These are phyloP conservation scores for Drosophila parvula DNA, from an alignment of 1,140 invertebrate species.

Conservation along the genomic window DNA sequence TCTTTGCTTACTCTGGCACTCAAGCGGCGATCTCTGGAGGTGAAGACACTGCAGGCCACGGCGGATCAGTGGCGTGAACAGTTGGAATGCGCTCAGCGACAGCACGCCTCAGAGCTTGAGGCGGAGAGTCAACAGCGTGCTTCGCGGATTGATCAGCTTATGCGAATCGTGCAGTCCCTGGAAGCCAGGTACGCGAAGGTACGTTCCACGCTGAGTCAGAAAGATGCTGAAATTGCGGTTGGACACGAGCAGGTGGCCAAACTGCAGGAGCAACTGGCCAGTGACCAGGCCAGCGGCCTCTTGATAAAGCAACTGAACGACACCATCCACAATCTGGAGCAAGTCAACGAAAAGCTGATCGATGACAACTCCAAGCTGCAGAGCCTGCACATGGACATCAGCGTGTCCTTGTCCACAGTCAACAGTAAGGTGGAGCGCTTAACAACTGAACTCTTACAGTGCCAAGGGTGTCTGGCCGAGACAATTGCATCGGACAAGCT, in stretches of 20 bases:
- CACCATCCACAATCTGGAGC: slow-evolving; percentile 43
- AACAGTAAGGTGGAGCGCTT: not conserved
- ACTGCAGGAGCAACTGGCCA: slow-evolving; percentile 9
- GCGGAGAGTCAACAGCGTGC: not conserved
- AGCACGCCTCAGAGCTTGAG: not conserved
- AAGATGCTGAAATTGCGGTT: not conserved
- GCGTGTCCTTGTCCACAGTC: not conserved
- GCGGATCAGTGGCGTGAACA: not conserved
- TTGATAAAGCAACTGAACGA: slow-evolving; percentile 13
- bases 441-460: not conserved
- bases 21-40: not conserved
- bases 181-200: not conserved
- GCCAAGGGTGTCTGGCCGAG: not conserved
- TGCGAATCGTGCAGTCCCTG: not conserved
- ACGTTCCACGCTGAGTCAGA: not conserved
- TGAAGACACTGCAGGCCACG: not conserved
- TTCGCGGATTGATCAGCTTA: not conserved
- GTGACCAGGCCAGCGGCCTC: not conserved
- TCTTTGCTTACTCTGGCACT: not conserved
- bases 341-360: slow-evolving; percentile 46
- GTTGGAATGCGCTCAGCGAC: not conserved
- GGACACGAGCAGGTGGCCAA: not conserved
- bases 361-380: slow-evolving; percentile 37
- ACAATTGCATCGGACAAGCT: not conserved
- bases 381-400: slow-evolving; percentile 1